Evolutionary conservation across 1,140 invertebrate genomes (phyloP), one percentile per base, ranked within the genome.

Genomic region (Teleopsis dalmanni): DNA sequence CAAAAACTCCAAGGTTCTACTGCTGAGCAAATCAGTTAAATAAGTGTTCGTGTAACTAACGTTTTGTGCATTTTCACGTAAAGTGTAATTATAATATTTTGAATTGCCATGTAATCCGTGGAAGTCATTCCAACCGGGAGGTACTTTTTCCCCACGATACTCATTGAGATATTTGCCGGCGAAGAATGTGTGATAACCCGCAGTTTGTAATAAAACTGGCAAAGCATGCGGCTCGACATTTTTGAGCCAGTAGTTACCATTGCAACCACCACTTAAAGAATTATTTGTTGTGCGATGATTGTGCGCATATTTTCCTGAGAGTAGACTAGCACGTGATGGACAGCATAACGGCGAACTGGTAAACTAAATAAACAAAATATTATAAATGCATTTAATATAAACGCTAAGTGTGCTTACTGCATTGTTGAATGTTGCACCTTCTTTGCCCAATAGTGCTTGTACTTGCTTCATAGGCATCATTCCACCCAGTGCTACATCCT

Each of bases 101-200:
- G 90, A 94, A 63, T 93, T 91, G 14, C 88, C 88, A 42, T 87
- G 76, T 14, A 91, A 72, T 1, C 85, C 87, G 55, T 82, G 72
- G 83, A 88, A 92, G 57, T 81, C 77, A 48, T 85, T 78, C 86
- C 90, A 95, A 4, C 91, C 91, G 4, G 75, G 72, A 1, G 91
- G 90, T 16, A 91, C 74, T 55, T 82, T 75, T 22, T 72, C 55
- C 0, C 81, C 74, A 3, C 83, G 81, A 68, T 87, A 90, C 81
- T 89, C 58, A 47, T 92, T 91, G 47, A 91, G 73, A 75, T 91
- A 91, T 76, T 91, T 92, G 36, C 88, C 88, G 59, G 84, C 86
- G 67, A 87, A 91, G 62, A 91, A 91, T 0, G 87, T 91, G 9
- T 61, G 76, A 62, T 91, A 91, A 3, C 79, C 81, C 1, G 21